These are phyloP conservation scores for Patiria pectinifera DNA, from an alignment of 53 echinoderm and acorn worm genomes.

Conservation along the genomic window DNA sequence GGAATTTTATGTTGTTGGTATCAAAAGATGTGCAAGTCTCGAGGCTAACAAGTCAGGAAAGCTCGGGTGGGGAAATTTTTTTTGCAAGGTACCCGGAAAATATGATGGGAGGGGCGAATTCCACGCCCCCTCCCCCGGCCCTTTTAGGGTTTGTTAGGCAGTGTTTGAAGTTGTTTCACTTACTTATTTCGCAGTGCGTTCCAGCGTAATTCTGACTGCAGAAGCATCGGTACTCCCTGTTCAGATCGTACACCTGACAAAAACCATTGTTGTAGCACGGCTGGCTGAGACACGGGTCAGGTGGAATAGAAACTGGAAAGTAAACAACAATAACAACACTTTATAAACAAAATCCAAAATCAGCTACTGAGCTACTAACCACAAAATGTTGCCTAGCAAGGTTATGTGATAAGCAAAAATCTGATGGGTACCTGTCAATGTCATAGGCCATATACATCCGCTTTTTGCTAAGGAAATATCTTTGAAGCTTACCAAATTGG, in stretches of 20 bases:
- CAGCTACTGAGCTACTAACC: no score
- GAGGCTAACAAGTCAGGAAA: no score
- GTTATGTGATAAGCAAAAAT: neutral
- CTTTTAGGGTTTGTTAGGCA: neutral
- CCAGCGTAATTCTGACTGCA: slow-evolving; percentile 68
- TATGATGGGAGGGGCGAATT: no score
- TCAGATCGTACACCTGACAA: slow-evolving; percentile 17
- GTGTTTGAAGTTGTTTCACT: neutral
- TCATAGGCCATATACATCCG: no score
- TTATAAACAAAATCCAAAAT: neutral
- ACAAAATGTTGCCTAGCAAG: neutral
- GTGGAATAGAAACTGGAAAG: slow-evolving; percentile 1
- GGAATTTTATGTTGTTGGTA: no score
- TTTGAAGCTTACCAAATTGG: slow-evolving; percentile 63
- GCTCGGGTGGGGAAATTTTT: no score
- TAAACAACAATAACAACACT: neutral
- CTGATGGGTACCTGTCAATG: no score
- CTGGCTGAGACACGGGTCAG: slow-evolving; percentile 42
- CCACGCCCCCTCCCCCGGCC: no score
- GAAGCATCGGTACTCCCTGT: slow-evolving; percentile 34
- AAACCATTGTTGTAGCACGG: slow-evolving; percentile 39
- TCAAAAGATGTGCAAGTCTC: no score
- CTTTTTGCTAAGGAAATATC: neutral
- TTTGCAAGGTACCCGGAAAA: no score
- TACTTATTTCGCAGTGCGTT: slow-evolving; percentile 77